Percentiles rank a stretch among this genome's conserved stretches.
These are phyloP conservation scores for Pampusana beccarii DNA, from an alignment of 2,113 vertebrate species.

Conservation along the genomic window DNA sequence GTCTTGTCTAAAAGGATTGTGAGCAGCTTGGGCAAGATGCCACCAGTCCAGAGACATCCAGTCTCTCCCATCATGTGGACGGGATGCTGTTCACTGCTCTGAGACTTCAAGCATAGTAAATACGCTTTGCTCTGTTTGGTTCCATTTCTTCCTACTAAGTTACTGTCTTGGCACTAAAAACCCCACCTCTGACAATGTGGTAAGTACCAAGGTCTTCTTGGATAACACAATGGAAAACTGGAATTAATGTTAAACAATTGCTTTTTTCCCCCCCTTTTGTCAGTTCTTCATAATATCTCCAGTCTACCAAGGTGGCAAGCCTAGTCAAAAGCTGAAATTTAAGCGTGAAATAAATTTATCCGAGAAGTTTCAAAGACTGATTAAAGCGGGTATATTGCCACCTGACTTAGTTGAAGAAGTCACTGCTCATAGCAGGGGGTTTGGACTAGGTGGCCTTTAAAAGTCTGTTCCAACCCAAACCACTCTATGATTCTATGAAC, in stretches of 20 bases:
- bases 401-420: too few relatives aligned
- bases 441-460: too few relatives aligned
- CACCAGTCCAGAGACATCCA: not conserved
- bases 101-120: too few relatives aligned
- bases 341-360: not conserved
- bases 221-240: not conserved
- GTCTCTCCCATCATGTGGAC: not conserved
- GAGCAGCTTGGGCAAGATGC: not conserved
- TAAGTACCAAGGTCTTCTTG: not conserved
- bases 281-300: not conserved
- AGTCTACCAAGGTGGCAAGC: fast-evolving
- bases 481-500: not conserved
- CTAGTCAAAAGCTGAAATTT: not conserved
- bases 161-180: not conserved
- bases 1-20: not conserved
- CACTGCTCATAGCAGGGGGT: too few relatives aligned
- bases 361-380: not conserved
- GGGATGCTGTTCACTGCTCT: not conserved
- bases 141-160: not conserved
- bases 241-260: not conserved
- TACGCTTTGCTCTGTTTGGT: not conserved
- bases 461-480: too few relatives aligned
- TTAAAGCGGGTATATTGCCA: too few relatives aligned
- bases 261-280: fast-evolving
- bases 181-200: not conserved